A percentile compares a stretch with the other conserved stretches of the same genome.
These are phyloP conservation scores for Bucco capensis DNA, from an alignment of 2,113 vertebrate species.

Conservation along the genomic window DNA sequence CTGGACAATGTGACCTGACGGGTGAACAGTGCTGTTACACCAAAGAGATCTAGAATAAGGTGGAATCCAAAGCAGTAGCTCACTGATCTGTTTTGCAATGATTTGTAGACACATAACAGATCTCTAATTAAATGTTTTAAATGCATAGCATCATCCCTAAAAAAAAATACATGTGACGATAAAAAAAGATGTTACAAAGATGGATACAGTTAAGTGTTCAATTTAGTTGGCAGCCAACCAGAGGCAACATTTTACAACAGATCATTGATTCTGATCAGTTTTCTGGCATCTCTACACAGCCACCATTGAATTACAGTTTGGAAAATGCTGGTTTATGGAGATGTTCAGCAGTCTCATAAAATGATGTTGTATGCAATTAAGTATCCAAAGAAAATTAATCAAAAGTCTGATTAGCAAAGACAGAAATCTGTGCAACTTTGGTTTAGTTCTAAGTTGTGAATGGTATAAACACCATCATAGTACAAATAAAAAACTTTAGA, in stretches of 20 bases:
- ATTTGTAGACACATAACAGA: not conserved
- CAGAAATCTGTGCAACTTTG: not conserved
- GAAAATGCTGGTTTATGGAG: constrained; percentile 21
- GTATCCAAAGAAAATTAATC: constrained; percentile 27
- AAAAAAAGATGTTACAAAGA: constrained; percentile 16
- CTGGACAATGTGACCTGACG: not conserved
- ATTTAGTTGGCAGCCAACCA: constrained; percentile 1
- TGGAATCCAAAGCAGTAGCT: not conserved
- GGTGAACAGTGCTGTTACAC: not conserved
- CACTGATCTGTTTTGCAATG: not conserved
- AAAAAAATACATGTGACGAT: not conserved
- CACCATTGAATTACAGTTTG: not conserved
- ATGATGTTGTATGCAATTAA: not conserved
- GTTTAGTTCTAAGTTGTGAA: not conserved
- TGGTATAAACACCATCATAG: not conserved
- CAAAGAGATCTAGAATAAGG: not conserved
- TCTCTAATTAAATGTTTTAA: constrained; percentile 48
- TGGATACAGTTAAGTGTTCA: not conserved
- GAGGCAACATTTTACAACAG: constrained; percentile 14
- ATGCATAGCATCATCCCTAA: not conserved
- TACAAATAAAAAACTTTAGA: not conserved
- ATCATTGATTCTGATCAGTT: not conserved
- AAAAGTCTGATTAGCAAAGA: constrained; percentile 22
- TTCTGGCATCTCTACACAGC: not conserved
- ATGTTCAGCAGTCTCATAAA: not conserved